Percentiles rank a stretch among this genome's conserved stretches.
phyloP scores from a whole-genome alignment of 2,797 vertebrate species.

The Anas georgica region DNA sequence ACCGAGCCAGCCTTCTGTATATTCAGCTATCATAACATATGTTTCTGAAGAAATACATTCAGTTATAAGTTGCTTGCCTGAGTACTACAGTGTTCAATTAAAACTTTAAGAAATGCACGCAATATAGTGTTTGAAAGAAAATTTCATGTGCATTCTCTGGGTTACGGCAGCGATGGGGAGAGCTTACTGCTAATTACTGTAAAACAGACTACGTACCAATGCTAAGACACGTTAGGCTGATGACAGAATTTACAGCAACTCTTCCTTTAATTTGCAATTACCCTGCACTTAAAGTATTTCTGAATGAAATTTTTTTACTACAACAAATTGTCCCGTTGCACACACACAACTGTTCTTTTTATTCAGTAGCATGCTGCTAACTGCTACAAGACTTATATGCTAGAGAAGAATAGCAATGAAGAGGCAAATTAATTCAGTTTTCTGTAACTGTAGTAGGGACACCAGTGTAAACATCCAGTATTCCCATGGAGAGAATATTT shows the following conservation, averaged over 20 bases:
- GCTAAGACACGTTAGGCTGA: neutral
- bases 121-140: neutral
- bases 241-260: neutral
- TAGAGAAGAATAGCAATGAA: slow-evolving; percentile 24
- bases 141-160: neutral
- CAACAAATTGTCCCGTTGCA: neutral
- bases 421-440: slow-evolving; percentile 41
- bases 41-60: neutral
- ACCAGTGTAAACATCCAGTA: slow-evolving; percentile 26
- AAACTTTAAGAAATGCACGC: neutral
- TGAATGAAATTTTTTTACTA: neutral
- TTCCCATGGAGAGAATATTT: slow-evolving; percentile 30
- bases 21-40: neutral
- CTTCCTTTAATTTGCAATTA: slow-evolving; percentile 1
- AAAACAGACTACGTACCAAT: neutral
- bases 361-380: neutral
- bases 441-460: neutral
- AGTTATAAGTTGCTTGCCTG: neutral
- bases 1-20: slow-evolving; percentile 5
- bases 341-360: slow-evolving; percentile 3
- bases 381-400: neutral
- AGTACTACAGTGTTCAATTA: neutral
- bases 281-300: neutral
- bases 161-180: neutral
- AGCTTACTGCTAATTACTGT: neutral